Evolutionary conservation across 2,113 vertebrate genomes (phyloP), one percentile per base, ranked within the genome.

Genomic region (Cynocephalus volans): DNA sequence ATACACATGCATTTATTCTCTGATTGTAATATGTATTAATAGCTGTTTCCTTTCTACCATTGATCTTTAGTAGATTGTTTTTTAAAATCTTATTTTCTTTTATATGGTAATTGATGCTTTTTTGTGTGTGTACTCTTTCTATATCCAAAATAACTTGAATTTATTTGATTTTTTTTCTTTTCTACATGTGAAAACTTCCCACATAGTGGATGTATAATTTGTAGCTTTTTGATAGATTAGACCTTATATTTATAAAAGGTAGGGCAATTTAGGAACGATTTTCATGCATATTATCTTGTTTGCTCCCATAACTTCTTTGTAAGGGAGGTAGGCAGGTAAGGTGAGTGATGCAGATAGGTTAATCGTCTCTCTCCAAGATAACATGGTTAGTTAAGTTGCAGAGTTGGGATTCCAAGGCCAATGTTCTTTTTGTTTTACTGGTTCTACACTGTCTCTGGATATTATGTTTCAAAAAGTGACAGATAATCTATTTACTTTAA

Each of bases 401-500:
- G 15, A 21, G 41, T 75, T 73, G 91, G 50, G 28, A 90, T 24
- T 91, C 36, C 13, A 73, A 50, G 67, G 24, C 6, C 41, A 80
- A 19, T 81, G 13, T 73, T 90, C 15, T 79, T 93, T 95, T 50
- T 79, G 23, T 93, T 95, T 50, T 79, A 19, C 13, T 64, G 73
- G n/a, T 76, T 36, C 36, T 88, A 41, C 58, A 70, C 69, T 91
- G 5, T 83, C 36, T 87, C 81, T 93, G 89, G 31, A 45, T 87
- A 89, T 90, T 83, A 26, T 69, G 6, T 95, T 92, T 93, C 41
- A 84, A 97, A 82, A 94, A 81, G 28, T 91, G 87, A 60, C 1
- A 56, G 31, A 26, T 69, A 41, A 36, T 96, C 19, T 90, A 8
- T 84, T 96, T 96, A 36, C 7, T 94, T 94, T 88, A 94, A 84